Evolutionary conservation across 2,113 vertebrate genomes (phyloP), one percentile per base, ranked within the genome.

Genomic region (Cettia cetti): DNA sequence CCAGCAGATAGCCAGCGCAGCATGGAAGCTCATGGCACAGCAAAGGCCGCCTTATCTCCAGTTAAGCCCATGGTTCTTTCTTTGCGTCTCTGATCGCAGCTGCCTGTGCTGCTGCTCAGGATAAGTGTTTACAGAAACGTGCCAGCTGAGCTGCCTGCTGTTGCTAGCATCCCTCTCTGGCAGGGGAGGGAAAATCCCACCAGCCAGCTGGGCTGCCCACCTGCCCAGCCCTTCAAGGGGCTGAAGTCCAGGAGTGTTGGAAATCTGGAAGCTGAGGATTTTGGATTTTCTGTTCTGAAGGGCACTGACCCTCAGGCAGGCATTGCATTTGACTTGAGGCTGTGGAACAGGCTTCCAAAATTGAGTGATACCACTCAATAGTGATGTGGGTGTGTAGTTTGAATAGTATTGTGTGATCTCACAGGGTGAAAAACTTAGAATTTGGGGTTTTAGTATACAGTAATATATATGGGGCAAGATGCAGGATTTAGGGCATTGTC

Each of bases 31-130:
- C 50, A 11, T 0, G 0, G 61, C 6, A 5, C 53, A 75, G 64
- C 49, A 54, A 90, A 94, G 78, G 70, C 93, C 64, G 13, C 81
- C 65, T 96, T 90, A 86, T 95, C 86, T 89, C 44, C 28, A 18
- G 40, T n/a, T 45, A 47, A 89, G 50, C 86, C 53, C 61, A 2
- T 1, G 3, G 31, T 53, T 94, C 93, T 86, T 54, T 22, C 84
- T 72, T 65, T 75, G 45, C 68, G 24, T 88, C 57, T 63, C 89
- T 74, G 68, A 22, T 69, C 3, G 2, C 28, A 88, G 83, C 81
- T 86, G 81, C 71, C 54, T 47, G 77, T 0, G 6, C 40, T 79
- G 82, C 56, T 88, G 23, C 42, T 39, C 3, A 4, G 90, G 86
- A 60, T 76, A 45, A 91, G 78, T 33, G 59, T 82, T 93, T 44